Conservation (phyloP, 2,797 vertebrate species). For the Anolis apletophallus region DNA sequence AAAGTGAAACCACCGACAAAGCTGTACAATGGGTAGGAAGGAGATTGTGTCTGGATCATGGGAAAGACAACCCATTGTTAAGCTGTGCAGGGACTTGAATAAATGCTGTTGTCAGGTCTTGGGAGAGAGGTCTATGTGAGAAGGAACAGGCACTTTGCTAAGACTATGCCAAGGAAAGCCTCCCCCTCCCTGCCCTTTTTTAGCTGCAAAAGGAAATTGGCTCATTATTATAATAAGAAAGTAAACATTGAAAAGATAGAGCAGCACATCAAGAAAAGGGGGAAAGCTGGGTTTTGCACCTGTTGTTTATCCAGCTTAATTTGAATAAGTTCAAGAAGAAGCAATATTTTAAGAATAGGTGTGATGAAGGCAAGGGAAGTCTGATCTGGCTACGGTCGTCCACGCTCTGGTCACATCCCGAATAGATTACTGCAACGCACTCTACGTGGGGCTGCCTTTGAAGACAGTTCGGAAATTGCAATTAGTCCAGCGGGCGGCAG, state of each 20-base stretch:
- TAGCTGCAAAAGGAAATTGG: neutral
- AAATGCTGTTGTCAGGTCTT: neutral
- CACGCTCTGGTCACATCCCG: no score
- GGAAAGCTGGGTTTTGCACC: no score
- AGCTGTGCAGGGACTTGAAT: neutral
- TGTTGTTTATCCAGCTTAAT: neutral
- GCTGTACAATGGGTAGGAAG: neutral
- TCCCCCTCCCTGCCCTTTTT: neutral
- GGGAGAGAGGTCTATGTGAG: neutral
- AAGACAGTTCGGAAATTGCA: no score
- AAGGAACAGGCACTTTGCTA: neutral
- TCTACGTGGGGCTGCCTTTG: no score
- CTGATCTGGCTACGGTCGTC: no score
- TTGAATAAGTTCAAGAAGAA: neutral
- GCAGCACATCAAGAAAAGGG: neutral
- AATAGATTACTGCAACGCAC: no score
- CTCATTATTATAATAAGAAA: conserved; percentile 1
- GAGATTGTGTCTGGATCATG: conserved; percentile 7
- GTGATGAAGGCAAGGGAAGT: neutral
- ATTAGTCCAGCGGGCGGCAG: no score
- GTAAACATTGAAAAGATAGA: neutral
- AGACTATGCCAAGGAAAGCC: neutral
- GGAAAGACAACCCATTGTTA: neutral
- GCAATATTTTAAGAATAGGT: neutral
- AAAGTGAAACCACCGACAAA: neutral